Base-by-base conservation (phyloP, 2,113 vertebrate species). In the Tonatia bakeri region DNA sequence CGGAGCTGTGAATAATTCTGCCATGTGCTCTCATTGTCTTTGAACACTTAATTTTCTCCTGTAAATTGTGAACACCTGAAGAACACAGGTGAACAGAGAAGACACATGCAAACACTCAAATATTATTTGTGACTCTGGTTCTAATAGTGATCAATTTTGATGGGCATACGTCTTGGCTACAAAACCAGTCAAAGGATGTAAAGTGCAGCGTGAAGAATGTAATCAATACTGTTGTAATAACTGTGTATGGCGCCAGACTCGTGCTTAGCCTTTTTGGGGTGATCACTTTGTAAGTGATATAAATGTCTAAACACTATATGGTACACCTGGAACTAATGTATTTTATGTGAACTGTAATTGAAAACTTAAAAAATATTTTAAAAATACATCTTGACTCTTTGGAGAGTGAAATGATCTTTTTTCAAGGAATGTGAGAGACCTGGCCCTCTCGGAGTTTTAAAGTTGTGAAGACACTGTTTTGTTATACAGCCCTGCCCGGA, bases 71-170 rank as follows among this genome's bases (percentile, higher is more conserved):
- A 61, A 28, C 76, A 43, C 2, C 76, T 40, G 1, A 28, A 72
- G 76, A 43, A 26, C 1, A 0, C 19, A n/a, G 4, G 3, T 22
- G 50, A 56, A 40, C 28, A 3, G 0, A 0, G 19, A 22, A 19
- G n/a, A 76, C 86, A 8, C 7, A 1, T 2, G 76, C 11, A 38
- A 38, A 72, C 4, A 1, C 40, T 15, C 61, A 19, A 15, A 2
- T 33, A 4, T 36, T 14, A 38, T 22, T 33, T 19, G 79, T 4
- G 72, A 31, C 54, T 0, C 19, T 7, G 54, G 47, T 33, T 80
- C 19, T 4, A 8, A 20, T 0, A 28, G 73, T 10, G 52, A 0
- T 11, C 61, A 0, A 24, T 3, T 36, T 2, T 31, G 86, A 94
- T 67, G 73, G 70, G 45, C 61, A 6, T 0, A 9, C 59, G 4